Conservation (phyloP, 1,140 invertebrate genomes). For the Lithobius niger region DNA sequence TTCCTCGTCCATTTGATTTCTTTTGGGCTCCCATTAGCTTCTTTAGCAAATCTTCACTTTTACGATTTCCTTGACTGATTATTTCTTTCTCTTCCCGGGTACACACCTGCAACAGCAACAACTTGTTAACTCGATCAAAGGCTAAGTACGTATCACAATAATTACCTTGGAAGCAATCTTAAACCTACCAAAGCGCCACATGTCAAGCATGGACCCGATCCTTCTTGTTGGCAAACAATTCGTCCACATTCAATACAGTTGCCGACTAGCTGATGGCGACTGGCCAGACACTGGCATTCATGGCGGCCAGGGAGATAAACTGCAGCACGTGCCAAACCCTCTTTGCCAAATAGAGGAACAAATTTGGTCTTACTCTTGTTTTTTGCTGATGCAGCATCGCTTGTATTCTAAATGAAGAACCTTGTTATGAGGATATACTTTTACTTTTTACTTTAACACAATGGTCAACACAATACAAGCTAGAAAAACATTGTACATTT, state of each 20-base stretch:
- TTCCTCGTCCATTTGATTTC: conserved; percentile 24
- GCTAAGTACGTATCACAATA: too few species aligned
- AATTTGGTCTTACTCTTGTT: conserved; percentile 13
- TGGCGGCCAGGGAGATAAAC: conserved; percentile 47
- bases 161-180: too few species aligned
- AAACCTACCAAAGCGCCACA: conserved; percentile 62
- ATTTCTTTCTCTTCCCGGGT: conserved; percentile 56
- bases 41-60: conserved; percentile 50
- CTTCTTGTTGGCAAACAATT: conserved; percentile 92
- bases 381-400: not conserved
- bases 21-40: conserved; percentile 42
- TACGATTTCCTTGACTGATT: conserved; percentile 48
- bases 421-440: too few species aligned
- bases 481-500: not conserved
- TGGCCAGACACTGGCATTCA: conserved; percentile 81
- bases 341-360: conserved; percentile 11
- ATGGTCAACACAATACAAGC: not conserved
- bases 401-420: not conserved
- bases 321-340: not conserved
- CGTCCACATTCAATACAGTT: conserved; percentile 90
- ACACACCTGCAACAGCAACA: conserved; percentile 42
- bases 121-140: too few species aligned
- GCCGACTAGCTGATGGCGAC: conserved; percentile 75
- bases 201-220: conserved; percentile 86
- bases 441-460: too few species aligned